Conservation (phyloP, 2,797 vertebrate genomes). For the Tarsius wallacei region DNA sequence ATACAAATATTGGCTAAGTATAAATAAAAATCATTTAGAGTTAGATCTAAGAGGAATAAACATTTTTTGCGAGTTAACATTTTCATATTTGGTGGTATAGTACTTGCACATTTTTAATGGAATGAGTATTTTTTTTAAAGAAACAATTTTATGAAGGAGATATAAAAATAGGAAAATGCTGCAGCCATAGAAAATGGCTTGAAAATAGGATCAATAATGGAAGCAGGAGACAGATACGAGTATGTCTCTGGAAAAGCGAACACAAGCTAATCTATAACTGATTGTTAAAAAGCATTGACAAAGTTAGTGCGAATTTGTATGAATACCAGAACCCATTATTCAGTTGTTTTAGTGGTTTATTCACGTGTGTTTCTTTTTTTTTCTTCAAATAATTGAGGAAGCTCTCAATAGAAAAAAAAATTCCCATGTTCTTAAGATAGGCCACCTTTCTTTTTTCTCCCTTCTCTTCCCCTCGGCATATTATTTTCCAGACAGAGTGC, state of each 20-base stretch:
- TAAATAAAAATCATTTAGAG: neutral
- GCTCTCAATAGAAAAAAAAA: neutral
- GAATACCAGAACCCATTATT: neutral
- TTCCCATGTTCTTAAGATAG: neutral
- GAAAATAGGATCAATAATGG: neutral
- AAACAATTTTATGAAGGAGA: neutral
- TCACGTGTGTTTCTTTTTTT: neutral
- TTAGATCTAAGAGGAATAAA: neutral
- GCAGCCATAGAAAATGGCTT: neutral
- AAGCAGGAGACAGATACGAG: neutral
- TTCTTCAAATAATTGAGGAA: neutral
- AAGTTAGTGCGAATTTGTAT: neutral
- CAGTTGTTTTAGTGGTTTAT: neutral
- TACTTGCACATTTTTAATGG: neutral
- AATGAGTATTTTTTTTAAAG: neutral
- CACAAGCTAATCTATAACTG: neutral
- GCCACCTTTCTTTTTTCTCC: rapidly evolving
- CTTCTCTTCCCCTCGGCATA: neutral
- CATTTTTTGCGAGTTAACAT: neutral
- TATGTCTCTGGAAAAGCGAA: neutral
- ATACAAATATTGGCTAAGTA: neutral
- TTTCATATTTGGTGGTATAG: neutral
- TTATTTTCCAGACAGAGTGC: neutral
- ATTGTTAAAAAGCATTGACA: neutral
- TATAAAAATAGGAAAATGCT: neutral